phyloP scores from a whole-genome alignment of 2,797 vertebrate species.

The Pogoniulus pusillus region DNA sequence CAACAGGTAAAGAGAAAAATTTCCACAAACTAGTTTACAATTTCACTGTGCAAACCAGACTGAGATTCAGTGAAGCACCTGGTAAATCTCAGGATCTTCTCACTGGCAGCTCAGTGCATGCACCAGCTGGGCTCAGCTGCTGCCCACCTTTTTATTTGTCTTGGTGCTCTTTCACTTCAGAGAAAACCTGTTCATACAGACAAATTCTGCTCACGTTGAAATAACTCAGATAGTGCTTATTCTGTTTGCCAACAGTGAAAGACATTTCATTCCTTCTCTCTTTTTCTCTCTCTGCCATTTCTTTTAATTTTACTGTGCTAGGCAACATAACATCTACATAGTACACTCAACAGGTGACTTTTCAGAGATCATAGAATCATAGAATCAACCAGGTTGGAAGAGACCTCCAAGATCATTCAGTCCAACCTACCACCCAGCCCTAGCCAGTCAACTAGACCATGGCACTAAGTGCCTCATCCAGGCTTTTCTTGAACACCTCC shows the following conservation, averaged over 20 bases:
- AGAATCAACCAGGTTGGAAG: no score
- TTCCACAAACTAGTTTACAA: background rate
- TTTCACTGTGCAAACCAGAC: background rate
- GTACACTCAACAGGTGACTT: background rate
- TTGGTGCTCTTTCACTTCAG: background rate
- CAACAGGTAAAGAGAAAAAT: background rate
- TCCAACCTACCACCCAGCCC: no score
- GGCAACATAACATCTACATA: background rate
- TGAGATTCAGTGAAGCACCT: background rate
- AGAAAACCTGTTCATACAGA: background rate
- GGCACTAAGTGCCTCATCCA: no score
- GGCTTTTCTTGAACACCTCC: no score
- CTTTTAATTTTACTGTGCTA: background rate
- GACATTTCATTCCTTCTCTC: background rate
- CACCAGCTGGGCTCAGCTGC: fast-evolving
- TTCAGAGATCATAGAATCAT: background rate
- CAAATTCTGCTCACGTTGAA: background rate
- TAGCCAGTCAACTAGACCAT: no score
- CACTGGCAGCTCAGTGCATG: background rate
- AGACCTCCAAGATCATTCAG: no score
- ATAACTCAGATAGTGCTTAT: background rate
- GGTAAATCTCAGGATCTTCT: background rate
- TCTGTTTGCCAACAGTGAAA: background rate
- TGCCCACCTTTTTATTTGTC: background rate
- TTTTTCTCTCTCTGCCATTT: background rate